Percentiles rank a stretch among this genome's conserved stretches.
phyloP scores from a whole-genome alignment of 2,888 invertebrate species.

The Agrotis segetum region DNA sequence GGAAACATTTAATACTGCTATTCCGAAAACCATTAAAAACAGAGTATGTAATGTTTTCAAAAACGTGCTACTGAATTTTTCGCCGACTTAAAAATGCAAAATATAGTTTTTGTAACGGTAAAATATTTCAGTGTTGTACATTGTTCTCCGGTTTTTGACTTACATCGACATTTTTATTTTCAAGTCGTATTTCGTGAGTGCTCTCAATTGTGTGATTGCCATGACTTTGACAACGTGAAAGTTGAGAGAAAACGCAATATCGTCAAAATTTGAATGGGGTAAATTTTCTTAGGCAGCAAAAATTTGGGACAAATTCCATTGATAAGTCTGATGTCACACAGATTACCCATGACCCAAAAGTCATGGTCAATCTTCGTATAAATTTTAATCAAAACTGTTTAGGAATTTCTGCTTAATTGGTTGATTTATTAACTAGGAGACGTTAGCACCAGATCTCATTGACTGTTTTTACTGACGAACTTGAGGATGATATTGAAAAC shows the following conservation, averaged over 20 bases:
- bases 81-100: conserved; percentile 20
- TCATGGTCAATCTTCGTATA: conserved; percentile 48
- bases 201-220: conserved; percentile 15
- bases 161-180: conserved; percentile 26
- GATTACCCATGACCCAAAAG: conserved; percentile 45
- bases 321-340: conserved; percentile 31
- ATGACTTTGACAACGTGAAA: conserved; percentile 3
- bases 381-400: conserved; percentile 44
- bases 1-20: conserved; percentile 6
- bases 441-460: neutral
- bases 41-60: neutral
- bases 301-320: conserved; percentile 2
- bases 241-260: neutral
- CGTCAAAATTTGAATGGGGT: neutral
- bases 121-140: conserved; percentile 8
- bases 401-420: conserved; percentile 34
- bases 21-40: conserved; percentile 2
- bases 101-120: conserved; percentile 28
- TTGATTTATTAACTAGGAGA: conserved; percentile 23
- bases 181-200: conserved; percentile 1
- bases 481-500: neutral
- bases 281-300: neutral
- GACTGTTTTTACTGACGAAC: neutral
- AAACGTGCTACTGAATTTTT: conserved; percentile 15
- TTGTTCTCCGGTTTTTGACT: conserved; percentile 15